phyloP scores from a whole-genome alignment of 2,113 vertebrate species.

The Mustela lutreola region DNA sequence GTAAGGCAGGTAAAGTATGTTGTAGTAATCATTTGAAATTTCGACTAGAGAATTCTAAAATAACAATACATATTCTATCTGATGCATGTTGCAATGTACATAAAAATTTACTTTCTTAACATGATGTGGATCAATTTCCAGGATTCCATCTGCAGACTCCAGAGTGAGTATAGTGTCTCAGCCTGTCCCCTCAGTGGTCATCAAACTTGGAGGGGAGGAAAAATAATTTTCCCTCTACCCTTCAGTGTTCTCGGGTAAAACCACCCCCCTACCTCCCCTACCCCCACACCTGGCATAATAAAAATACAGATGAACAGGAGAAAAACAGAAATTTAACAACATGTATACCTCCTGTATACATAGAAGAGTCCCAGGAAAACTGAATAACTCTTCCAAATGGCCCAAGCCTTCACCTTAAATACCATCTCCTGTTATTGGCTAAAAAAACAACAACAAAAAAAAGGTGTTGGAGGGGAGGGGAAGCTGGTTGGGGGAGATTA shows the following conservation, averaged over 20 bases:
- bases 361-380: neutral
- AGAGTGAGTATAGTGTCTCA: neutral
- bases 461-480: neutral
- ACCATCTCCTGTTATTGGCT: neutral
- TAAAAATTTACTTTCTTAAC: neutral
- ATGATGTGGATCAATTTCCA: neutral
- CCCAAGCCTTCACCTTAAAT: neutral
- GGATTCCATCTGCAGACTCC: neutral
- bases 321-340: neutral
- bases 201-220: neutral
- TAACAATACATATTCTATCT: neutral
- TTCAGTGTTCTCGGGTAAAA: neutral
- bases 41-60: neutral
- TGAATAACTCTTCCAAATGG: neutral
- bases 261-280: too few species aligned
- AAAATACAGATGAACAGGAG: neutral
- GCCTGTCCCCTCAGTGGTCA: neutral
- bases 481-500: neutral
- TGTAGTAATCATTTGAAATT: conserved; percentile 27
- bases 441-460: too few species aligned
- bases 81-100: neutral
- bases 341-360: neutral
- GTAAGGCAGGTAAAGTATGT: neutral
- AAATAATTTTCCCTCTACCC: neutral
- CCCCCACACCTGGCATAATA: neutral